These are phyloP conservation scores for Forbesichthys agassizii DNA, from an alignment of 2,113 vertebrate genomes.

Conservation along the genomic window DNA sequence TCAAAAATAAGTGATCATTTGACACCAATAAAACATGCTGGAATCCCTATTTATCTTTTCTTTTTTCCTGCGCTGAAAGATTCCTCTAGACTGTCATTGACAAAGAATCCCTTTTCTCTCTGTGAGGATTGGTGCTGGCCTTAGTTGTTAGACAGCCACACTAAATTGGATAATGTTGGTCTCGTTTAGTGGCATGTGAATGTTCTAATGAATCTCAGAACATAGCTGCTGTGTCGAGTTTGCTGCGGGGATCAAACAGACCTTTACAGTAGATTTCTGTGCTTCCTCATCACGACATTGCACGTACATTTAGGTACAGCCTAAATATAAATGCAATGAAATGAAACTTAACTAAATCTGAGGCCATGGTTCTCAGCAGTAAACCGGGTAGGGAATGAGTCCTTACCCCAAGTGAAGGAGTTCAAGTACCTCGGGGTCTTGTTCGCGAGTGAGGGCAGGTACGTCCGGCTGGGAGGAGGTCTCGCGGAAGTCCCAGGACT, in stretches of 20 bases:
- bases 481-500: too few species aligned
- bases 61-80: neutral
- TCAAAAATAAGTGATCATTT: neutral
- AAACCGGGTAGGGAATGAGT: too few species aligned
- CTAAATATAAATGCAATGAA: too few species aligned
- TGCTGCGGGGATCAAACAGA: conserved; percentile 15
- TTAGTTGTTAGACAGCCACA: conserved; percentile 38
- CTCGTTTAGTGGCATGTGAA: conserved; percentile 38
- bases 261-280: conserved; percentile 16
- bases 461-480: too few species aligned
- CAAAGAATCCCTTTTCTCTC: neutral
- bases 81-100: neutral
- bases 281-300: neutral
- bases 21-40: neutral
- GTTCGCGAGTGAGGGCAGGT: too few species aligned
- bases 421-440: too few species aligned
- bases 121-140: conserved; percentile 16
- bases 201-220: conserved; percentile 40
- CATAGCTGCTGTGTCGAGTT: conserved; percentile 28
- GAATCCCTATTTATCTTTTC: neutral
- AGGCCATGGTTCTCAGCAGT: too few species aligned
- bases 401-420: too few species aligned
- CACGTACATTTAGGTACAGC: too few species aligned
- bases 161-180: conserved; percentile 55
- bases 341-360: too few species aligned